Percentiles rank a stretch among this genome's conserved stretches.
phyloP scores from a whole-genome alignment of 2,888 invertebrate genomes.

The Hymenopus coronatus region DNA sequence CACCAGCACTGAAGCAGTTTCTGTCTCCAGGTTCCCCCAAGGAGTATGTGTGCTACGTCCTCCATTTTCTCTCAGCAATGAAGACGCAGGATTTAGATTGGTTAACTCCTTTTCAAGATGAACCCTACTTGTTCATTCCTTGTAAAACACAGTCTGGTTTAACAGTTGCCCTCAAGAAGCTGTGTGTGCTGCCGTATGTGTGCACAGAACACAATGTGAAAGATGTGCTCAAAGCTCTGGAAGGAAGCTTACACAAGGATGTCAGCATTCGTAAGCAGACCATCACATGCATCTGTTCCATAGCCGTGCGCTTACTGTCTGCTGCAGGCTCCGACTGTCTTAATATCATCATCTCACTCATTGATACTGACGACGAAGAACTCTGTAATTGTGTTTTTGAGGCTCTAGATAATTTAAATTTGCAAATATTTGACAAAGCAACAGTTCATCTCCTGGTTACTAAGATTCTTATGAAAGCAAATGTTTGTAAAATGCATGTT shows the following conservation, averaged over 20 bases:
- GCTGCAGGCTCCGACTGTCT: conserved; percentile 18
- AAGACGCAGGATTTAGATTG: conserved; percentile 6
- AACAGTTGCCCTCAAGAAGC: conserved; percentile 1
- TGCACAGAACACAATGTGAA: conserved; percentile 24
- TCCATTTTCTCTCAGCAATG: conserved; percentile 26
- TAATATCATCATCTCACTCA: conserved; percentile 5
- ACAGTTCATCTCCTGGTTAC: conserved; percentile 8
- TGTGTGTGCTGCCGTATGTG: conserved; percentile 21
- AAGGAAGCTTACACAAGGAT: conserved; percentile 14
- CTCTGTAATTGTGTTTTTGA: conserved; percentile 15
- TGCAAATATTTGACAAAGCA: not conserved
- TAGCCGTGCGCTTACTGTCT: conserved; percentile 1
- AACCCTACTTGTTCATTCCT: conserved; percentile 23
- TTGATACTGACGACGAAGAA: conserved; percentile 4
- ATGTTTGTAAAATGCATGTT: conserved; percentile 6
- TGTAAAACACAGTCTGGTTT: not conserved
- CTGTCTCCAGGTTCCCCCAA: conserved; percentile 46
- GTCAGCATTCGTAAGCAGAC: not conserved
- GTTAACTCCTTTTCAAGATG: conserved; percentile 14
- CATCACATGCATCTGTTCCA: conserved; percentile 20
- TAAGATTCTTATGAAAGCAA: conserved; percentile 16
- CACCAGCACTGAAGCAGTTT: conserved; percentile 25
- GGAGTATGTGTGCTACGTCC: conserved; percentile 17
- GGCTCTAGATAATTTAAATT: conserved; percentile 18
- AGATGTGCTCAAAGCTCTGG: conserved; percentile 12